These are phyloP conservation scores for Leptopterna dolabrata DNA, from an alignment of 2,888 invertebrate species.

Conservation along the genomic window DNA sequence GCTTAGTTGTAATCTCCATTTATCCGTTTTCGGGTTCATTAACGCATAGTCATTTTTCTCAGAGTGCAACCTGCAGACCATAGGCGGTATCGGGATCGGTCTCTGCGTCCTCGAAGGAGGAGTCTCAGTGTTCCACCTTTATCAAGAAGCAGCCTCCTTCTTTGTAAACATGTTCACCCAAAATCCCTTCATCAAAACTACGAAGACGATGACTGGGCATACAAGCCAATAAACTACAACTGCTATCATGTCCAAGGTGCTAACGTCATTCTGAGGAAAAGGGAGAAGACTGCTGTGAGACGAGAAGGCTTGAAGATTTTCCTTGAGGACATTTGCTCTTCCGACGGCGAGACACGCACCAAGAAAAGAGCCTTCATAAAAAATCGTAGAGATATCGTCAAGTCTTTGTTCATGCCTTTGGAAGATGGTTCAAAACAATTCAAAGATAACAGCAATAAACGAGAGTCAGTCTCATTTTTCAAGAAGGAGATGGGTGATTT, in stretches of 20 bases:
- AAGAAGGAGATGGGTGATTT: not conserved
- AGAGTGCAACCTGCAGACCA: not conserved
- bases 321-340: not conserved
- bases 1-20: too few relatives aligned
- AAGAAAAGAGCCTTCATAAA: not conserved
- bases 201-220: too few relatives aligned
- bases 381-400: not conserved
- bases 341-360: not conserved
- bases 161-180: too few relatives aligned
- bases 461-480: not conserved
- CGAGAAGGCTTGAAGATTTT: not conserved
- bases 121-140: not conserved
- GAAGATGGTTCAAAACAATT: not conserved
- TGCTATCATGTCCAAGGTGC: not conserved
- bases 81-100: too few relatives aligned
- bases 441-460: not conserved
- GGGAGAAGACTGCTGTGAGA: not conserved
- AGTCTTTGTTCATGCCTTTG: not conserved
- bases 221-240: not conserved
- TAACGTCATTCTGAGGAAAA: too few relatives aligned
- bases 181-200: too few relatives aligned
- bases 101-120: not conserved
- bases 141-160: not conserved
- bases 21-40: not conserved
- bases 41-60: not conserved